Percentiles rank a stretch among this genome's conserved stretches.
Conservation (phyloP, 2,797 vertebrate genomes). For the Hephaestus fuliginosus region DNA sequence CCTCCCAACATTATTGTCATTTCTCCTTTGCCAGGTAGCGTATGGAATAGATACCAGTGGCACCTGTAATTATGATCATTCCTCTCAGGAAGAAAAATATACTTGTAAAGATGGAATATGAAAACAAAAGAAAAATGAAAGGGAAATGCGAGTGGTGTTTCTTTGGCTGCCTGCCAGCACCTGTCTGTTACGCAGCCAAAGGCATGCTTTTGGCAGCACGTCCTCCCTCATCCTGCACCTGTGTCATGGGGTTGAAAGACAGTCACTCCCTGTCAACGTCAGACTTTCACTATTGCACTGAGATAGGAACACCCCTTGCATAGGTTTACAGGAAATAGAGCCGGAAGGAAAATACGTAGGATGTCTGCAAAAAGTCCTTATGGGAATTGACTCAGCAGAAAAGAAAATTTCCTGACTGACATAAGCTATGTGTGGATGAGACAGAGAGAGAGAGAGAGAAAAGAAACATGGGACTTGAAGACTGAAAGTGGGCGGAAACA, state of each 20-base stretch:
- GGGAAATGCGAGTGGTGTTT: neutral
- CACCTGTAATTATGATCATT: neutral
- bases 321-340: constrained; percentile 70
- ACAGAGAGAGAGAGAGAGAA: neutral
- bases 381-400: constrained; percentile 70
- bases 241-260: constrained; percentile 30
- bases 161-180: constrained; percentile 1
- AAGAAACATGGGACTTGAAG: neutral
- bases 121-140: constrained; percentile 20
- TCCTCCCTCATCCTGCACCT: constrained; percentile 20
- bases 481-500: neutral
- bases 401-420: constrained; percentile 68
- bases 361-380: constrained; percentile 54
- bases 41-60: neutral
- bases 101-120: neutral
- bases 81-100: neutral
- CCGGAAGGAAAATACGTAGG: constrained; percentile 65
- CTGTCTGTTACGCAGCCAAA: constrained; percentile 49
- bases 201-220: constrained; percentile 42
- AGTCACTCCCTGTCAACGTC: constrained; percentile 11
- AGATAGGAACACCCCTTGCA: constrained; percentile 41
- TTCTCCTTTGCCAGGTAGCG: neutral
- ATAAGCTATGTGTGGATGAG: constrained; percentile 41
- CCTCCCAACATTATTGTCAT: neutral
- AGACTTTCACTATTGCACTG: constrained; percentile 70